Base-by-base conservation (phyloP, 2,113 vertebrate species). In the Maccullochella peelii region DNA sequence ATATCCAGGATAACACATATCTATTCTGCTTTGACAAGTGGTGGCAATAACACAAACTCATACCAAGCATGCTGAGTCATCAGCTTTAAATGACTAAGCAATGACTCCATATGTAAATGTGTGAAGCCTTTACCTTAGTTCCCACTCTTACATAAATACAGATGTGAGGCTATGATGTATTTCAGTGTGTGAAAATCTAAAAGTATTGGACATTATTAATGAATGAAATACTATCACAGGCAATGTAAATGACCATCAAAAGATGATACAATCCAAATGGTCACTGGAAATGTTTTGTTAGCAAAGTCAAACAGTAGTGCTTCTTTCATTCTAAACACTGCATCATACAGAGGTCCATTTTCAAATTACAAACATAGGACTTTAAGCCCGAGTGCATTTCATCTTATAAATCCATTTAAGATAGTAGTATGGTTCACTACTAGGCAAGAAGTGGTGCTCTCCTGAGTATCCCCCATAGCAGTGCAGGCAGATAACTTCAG, bases 151-250 rank as follows among this genome's bases (percentile, higher is more conserved):
- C 36, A 65, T 30, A 70, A 74, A 61, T 27, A 18, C 40, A 79
- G 18, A 83, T 62, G 33, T 63, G 16, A 79, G 50, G 42, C 30
- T 50, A 57, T 73, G 36, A n/a, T 23, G 12, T 36, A 44, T 73
- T 62, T 81, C 49, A 88, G 20, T 80, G 59, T 66, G 59, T 74
- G 27, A 83, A 85, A 72, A 11, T n/a, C 61, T 49, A 14, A 59
- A 66, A 50, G 11, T 27, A 38, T 27, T 54, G 20, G 12, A 33
- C 33, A 33, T 33, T 49, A 59, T 89, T 66, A 74, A 82, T 84
- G 15, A 47, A 77, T 57, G 36, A 78, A 83, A 82, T 74, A 49
- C 27, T 55, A n/a, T 59, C 72, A 82, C 8, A 52, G 21, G 55
- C 1, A 38, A 40, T 40, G 8, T 20, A 68, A 74, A 70, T 62